These are phyloP conservation scores for Mactromeris polynyma DNA, from an alignment of 2,888 invertebrate genomes.

Conservation along the genomic window DNA sequence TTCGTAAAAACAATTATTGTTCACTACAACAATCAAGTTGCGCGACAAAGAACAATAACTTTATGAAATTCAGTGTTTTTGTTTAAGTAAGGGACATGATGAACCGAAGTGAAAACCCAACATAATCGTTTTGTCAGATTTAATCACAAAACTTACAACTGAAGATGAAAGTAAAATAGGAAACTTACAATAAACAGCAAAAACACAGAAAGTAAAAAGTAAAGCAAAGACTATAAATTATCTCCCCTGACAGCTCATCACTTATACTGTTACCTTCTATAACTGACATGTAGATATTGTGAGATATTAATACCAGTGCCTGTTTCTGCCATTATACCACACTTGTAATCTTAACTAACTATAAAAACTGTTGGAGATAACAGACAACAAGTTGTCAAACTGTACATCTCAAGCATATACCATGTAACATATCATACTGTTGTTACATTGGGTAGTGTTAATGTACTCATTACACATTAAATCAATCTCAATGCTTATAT, in stretches of 20 bases:
- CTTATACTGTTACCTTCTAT: not conserved
- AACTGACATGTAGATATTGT: not conserved
- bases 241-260: not conserved
- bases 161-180: not conserved
- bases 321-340: conserved; percentile 22
- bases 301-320: not conserved
- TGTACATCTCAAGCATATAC: not conserved
- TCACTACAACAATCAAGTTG: not conserved
- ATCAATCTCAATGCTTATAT: too few species aligned
- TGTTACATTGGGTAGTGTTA: too few species aligned
- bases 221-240: not conserved
- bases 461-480: too few species aligned
- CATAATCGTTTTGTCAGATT: not conserved
- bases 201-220: not conserved
- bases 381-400: conserved; percentile 29
- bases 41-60: not conserved
- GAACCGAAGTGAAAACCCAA: not conserved
- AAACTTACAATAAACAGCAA: not conserved
- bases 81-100: not conserved
- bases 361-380: not conserved
- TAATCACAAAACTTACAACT: not conserved
- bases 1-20: not conserved
- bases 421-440: too few species aligned
- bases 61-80: not conserved
- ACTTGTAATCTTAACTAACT: not conserved